Percentiles rank a stretch among this genome's conserved stretches.
Evolutionary conservation across 2,888 invertebrate genomes (phyloP).

Genomic region (Trilocha varians): DNA sequence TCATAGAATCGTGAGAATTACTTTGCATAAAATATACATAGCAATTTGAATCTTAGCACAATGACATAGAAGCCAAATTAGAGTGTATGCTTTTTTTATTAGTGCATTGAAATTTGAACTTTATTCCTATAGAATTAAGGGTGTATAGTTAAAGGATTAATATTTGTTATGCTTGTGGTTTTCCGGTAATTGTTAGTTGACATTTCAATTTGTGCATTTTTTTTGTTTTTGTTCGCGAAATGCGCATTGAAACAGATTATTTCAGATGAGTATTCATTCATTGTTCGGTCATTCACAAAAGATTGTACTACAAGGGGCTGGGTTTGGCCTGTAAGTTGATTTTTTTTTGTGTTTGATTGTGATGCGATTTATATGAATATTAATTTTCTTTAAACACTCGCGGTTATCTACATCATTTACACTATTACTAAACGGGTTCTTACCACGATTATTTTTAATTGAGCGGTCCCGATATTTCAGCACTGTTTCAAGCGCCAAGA

Average conservation of each 20-base stretch:
- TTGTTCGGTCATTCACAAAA: too few species aligned
- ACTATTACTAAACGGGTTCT: too few species aligned
- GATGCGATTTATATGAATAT: too few species aligned
- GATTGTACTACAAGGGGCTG: too few species aligned
- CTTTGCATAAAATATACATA: not conserved
- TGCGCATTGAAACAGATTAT: not conserved
- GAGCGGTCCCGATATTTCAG: too few species aligned
- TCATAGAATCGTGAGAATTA: slow-evolving; percentile 31
- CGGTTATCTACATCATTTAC: too few species aligned
- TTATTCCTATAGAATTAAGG: slow-evolving; percentile 1
- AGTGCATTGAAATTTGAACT: slow-evolving; percentile 6
- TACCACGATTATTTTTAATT: too few species aligned
- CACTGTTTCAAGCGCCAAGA: too few species aligned
- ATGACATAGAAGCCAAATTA: too few species aligned
- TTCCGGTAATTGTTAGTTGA: not conserved
- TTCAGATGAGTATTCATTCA: not conserved
- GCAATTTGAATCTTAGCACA: not conserved
- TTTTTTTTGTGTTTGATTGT: too few species aligned
- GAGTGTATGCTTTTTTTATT: not conserved
- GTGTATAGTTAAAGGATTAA: slow-evolving; percentile 10
- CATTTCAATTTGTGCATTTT: not conserved
- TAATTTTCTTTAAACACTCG: too few species aligned
- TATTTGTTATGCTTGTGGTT: slow-evolving; percentile 12
- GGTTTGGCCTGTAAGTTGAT: too few species aligned
- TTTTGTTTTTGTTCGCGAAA: not conserved